Evolutionary conservation across 2,888 invertebrate genomes (phyloP).

Genomic region (Diogma glabrata): DNA sequence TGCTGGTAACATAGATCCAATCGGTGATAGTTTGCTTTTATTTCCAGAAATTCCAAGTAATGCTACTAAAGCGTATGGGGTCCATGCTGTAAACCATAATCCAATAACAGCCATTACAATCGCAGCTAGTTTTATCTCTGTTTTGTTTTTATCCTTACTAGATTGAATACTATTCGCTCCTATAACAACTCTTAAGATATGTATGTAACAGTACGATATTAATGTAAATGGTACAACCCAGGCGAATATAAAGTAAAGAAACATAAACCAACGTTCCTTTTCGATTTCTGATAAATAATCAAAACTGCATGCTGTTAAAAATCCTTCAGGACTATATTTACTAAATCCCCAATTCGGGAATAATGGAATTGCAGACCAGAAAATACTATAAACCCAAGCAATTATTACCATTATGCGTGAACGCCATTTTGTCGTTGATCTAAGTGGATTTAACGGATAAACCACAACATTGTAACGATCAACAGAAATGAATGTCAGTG

Average conservation of each 20-base stretch:
- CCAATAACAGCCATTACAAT: conserved; percentile 57
- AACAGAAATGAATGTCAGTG: conserved; percentile 65
- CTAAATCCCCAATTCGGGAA: conserved; percentile 54
- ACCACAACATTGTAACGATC: conserved; percentile 76
- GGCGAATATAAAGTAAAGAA: conserved; percentile 61
- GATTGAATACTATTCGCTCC: conserved; percentile 41
- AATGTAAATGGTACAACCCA: conserved; percentile 60
- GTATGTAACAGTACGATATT: conserved; percentile 61
- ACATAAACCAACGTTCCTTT: conserved; percentile 53
- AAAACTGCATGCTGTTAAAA: conserved; percentile 73
- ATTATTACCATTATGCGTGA: conserved; percentile 48
- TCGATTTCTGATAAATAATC: conserved; percentile 64
- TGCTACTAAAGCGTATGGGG: conserved; percentile 67
- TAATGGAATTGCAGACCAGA: conserved; percentile 60
- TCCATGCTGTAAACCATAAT: conserved; percentile 71
- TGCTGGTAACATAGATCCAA: conserved; percentile 63
- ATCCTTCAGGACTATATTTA: conserved; percentile 72
- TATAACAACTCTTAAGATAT: conserved; percentile 54
- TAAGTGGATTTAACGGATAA: conserved; percentile 57
- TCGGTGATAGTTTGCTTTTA: conserved; percentile 51
- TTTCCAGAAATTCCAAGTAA: conserved; percentile 58
- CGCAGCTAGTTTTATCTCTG: conserved; percentile 58
- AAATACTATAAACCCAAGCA: conserved; percentile 62
- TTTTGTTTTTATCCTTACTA: conserved; percentile 51
- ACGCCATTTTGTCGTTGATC: conserved; percentile 48